Conservation (phyloP, 2,113 vertebrate genomes). For the Toxotes chatareus region DNA sequence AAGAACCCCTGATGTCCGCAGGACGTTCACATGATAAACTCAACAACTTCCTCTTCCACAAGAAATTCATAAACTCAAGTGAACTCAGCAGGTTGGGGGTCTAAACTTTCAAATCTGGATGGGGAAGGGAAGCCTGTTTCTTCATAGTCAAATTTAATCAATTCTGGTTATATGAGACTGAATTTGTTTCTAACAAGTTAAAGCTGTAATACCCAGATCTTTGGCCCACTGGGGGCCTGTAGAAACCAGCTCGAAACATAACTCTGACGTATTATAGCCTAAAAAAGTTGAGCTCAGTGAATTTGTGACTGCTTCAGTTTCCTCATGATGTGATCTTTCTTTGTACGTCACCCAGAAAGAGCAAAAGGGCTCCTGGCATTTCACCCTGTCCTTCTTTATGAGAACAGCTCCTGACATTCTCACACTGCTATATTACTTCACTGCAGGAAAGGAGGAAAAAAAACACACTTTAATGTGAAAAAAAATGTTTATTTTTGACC, state of each 20-base stretch:
- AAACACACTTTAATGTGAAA: slow-evolving; percentile 54
- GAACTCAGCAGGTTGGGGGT: slow-evolving; percentile 9
- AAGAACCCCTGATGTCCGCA: slow-evolving; percentile 29
- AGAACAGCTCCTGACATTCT: slow-evolving; percentile 25
- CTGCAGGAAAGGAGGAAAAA: not conserved
- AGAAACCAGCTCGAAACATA: too few relatives aligned
- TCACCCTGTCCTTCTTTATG: slow-evolving; percentile 14
- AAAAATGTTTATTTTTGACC: slow-evolving; percentile 69
- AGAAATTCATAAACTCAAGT: slow-evolving; percentile 24
- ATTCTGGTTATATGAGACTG: too few relatives aligned
- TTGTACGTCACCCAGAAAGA: not conserved
- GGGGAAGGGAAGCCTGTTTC: too few relatives aligned
- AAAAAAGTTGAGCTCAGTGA: slow-evolving; percentile 16
- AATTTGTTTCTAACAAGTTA: too few relatives aligned
- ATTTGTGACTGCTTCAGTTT: slow-evolving; percentile 10
- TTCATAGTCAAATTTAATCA: too few relatives aligned
- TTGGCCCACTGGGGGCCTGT: too few relatives aligned
- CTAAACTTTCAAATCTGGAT: slow-evolving; percentile 15
- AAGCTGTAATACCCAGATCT: too few relatives aligned
- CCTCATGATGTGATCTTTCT: slow-evolving; percentile 14
- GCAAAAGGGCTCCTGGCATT: slow-evolving; percentile 29
- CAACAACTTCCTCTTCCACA: slow-evolving; percentile 45
- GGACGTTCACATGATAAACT: slow-evolving; percentile 60
- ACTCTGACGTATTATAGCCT: too few relatives aligned
- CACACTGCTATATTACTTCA: not conserved